These are phyloP conservation scores for Chromobotia macracanthus DNA, from an alignment of 2,797 vertebrate species.

Conservation along the genomic window DNA sequence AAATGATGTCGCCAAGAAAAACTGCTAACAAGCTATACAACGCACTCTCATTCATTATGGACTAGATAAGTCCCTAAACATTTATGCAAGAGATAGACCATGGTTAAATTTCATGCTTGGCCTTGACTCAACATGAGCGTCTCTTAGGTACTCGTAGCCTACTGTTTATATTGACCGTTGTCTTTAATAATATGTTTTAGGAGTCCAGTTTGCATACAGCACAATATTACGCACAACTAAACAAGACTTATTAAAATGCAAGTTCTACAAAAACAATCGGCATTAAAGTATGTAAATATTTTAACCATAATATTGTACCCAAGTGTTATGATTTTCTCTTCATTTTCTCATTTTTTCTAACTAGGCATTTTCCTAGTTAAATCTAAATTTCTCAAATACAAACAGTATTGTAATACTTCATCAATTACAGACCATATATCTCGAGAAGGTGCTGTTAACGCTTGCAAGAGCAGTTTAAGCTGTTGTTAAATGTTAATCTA, in stretches of 20 bases:
- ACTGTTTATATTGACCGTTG: constrained; percentile 19
- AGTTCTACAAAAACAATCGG: not conserved
- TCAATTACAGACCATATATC: not conserved
- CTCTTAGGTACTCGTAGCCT: constrained; percentile 4
- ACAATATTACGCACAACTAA: not conserved
- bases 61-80: constrained; percentile 25
- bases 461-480: not conserved
- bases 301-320: too few species aligned
- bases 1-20: constrained; percentile 1
- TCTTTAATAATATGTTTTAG: constrained; percentile 1
- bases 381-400: not conserved
- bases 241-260: not conserved
- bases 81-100: constrained; percentile 15
- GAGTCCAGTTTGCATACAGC: constrained; percentile 1
- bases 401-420: too few species aligned
- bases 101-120: constrained; percentile 22
- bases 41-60: constrained; percentile 16
- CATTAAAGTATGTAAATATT: not conserved
- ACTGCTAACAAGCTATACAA: not conserved
- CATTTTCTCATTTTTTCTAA: too few species aligned
- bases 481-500: constrained; percentile 53
- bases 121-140: constrained; percentile 3
- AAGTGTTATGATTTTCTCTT: not conserved
- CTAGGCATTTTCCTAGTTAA: not conserved
- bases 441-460: constrained; percentile 1